Conservation (phyloP, 2,888 invertebrate genomes). For the Hermodice carunculata region DNA sequence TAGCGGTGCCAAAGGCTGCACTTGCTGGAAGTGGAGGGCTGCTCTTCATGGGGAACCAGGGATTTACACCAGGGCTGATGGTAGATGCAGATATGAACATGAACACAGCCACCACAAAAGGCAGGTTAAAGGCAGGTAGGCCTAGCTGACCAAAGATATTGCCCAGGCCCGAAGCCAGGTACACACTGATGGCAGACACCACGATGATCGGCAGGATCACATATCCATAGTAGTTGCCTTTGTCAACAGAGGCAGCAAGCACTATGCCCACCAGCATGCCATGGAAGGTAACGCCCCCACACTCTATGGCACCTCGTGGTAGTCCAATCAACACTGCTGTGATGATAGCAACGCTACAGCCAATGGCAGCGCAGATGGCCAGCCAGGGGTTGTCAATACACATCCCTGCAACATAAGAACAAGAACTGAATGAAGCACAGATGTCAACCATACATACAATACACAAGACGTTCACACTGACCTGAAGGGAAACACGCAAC, state of each 20-base stretch:
- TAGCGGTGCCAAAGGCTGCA: not conserved
- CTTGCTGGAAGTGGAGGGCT: not conserved
- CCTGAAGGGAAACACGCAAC: too few species aligned
- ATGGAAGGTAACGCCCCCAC: conserved; percentile 23
- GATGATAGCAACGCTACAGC: conserved; percentile 16
- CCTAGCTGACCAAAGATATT: conserved; percentile 1
- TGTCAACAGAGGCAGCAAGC: conserved; percentile 9
- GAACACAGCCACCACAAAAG: conserved; percentile 19
- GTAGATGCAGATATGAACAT: conserved; percentile 19
- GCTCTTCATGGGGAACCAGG: conserved; percentile 10
- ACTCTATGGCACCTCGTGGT: conserved; percentile 5
- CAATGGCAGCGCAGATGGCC: conserved; percentile 13
- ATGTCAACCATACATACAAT: too few species aligned
- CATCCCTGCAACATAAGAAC: too few species aligned
- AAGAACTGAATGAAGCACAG: too few species aligned
- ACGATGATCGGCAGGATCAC: conserved; percentile 9
- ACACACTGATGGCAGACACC: conserved; percentile 20
- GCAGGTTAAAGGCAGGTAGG: conserved; percentile 27
- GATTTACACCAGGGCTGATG: conserved; percentile 1
- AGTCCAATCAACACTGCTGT: too few species aligned
- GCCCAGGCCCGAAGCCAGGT: conserved; percentile 17
- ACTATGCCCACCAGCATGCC: conserved; percentile 25
- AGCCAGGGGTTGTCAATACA: conserved; percentile 22
- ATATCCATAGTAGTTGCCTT: conserved; percentile 19
- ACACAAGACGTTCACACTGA: too few species aligned